Conservation (phyloP, 2,797 vertebrate species). For the Malurus leucopterus region DNA sequence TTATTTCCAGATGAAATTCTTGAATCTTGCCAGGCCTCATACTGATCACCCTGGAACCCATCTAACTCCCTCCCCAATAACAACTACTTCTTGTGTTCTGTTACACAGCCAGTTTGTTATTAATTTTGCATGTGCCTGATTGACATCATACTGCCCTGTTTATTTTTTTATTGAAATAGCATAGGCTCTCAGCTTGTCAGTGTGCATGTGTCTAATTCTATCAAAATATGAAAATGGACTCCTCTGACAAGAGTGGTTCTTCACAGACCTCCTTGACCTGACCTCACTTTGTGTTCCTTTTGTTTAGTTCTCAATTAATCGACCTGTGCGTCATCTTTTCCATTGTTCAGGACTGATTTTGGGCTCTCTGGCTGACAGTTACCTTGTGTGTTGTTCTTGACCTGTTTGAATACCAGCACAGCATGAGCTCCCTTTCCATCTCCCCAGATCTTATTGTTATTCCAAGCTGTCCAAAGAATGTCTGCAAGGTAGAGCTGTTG, state of each 20-base stretch:
- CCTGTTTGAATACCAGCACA: not conserved
- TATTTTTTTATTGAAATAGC: not conserved
- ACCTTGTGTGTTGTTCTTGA: not conserved
- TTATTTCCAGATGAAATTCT: conserved; percentile 50
- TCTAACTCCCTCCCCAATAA: conserved; percentile 11
- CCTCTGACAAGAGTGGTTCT: not conserved
- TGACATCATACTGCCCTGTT: not conserved
- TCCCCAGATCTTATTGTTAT: not conserved
- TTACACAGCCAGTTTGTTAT: conserved; percentile 42
- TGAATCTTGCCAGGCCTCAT: not conserved
- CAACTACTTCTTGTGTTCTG: conserved; percentile 17
- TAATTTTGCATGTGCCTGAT: conserved; percentile 41
- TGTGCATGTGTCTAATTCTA: not conserved
- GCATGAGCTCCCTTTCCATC: not conserved
- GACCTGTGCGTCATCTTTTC: not conserved
- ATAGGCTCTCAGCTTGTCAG: not conserved
- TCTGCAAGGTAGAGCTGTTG: not conserved
- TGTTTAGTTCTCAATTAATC: not conserved
- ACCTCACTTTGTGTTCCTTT: not conserved
- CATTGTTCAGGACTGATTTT: not conserved
- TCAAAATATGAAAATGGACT: not conserved
- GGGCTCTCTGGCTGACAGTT: not conserved
- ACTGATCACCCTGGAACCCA: conserved; percentile 39
- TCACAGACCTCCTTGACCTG: not conserved
- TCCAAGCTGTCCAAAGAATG: not conserved